Evolutionary conservation across 2,888 invertebrate species (phyloP).

Genomic region (Pherbina coryleti): DNA sequence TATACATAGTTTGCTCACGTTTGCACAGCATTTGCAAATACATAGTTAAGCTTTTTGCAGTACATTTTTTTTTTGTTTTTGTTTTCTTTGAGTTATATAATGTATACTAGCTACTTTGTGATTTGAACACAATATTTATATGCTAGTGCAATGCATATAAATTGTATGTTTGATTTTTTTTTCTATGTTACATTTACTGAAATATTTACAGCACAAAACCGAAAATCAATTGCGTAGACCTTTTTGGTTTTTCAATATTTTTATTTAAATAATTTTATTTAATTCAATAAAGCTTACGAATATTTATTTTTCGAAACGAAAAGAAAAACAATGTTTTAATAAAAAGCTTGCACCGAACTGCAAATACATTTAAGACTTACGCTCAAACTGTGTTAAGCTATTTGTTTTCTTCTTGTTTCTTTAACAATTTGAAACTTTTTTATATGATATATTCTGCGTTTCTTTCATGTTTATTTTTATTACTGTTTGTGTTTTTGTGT

Average conservation of each 20-base stretch:
- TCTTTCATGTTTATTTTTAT: not conserved
- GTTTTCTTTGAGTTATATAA: not conserved
- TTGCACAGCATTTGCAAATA: not conserved
- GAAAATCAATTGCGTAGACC: not conserved
- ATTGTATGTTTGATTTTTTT: not conserved
- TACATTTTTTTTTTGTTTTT: not conserved
- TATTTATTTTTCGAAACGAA: not conserved
- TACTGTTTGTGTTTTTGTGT: not conserved
- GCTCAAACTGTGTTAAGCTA: not conserved
- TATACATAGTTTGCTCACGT: slow-evolving; percentile 3
- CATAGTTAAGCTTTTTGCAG: not conserved
- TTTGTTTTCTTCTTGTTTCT: not conserved
- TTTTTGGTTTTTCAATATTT: not conserved
- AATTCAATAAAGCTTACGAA: not conserved
- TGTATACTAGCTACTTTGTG: slow-evolving; percentile 9
- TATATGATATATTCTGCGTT: not conserved
- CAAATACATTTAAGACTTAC: not conserved
- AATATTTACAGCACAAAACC: not conserved
- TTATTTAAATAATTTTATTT: not conserved
- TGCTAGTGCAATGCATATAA: not conserved
- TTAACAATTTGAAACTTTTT: not conserved
- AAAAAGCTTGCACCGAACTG: not conserved
- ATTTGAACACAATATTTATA: not conserved
- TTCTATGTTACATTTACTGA: not conserved
- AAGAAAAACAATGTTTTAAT: not conserved